phyloP scores from a whole-genome alignment of 1,140 invertebrate genomes.

The Aphelinus certus region DNA sequence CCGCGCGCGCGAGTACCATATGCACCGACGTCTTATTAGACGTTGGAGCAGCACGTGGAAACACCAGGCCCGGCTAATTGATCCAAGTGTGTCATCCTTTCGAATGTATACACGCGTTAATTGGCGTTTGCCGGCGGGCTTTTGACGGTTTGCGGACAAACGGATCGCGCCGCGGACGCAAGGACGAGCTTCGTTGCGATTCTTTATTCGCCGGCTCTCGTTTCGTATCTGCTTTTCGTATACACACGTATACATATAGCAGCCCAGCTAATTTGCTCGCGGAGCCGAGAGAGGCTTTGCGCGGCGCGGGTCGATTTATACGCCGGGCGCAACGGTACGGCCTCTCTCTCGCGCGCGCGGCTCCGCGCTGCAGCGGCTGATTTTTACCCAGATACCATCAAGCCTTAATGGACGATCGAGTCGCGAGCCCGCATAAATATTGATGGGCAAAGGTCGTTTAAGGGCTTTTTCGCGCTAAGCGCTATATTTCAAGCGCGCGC shows the following conservation, averaged over 20 bases:
- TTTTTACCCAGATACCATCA: background rate
- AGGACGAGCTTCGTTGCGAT: no score
- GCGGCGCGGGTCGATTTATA: background rate
- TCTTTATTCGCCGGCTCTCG: no score
- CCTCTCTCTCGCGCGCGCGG: background rate
- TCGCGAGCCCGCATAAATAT: slow-evolving; percentile 4
- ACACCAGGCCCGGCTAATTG: slow-evolving; percentile 4
- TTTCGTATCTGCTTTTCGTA: no score
- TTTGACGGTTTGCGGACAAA: no score
- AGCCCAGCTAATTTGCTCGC: background rate
- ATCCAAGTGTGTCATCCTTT: slow-evolving; percentile 17
- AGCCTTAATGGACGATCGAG: background rate
- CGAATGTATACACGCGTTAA: background rate
- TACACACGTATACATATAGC: background rate
- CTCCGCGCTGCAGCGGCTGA: background rate
- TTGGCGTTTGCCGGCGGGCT: background rate
- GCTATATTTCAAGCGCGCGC: no score
- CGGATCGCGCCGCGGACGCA: no score
- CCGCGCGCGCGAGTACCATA: background rate
- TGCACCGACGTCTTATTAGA: slow-evolving; percentile 24
- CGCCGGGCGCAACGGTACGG: background rate
- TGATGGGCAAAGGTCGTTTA: slow-evolving; percentile 2
- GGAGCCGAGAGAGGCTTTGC: no score
- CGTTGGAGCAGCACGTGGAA: background rate
- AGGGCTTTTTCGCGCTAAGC: no score